phyloP scores from a whole-genome alignment of 64 coral and sea anemone genomes.

The Astreopora myriophthalma region DNA sequence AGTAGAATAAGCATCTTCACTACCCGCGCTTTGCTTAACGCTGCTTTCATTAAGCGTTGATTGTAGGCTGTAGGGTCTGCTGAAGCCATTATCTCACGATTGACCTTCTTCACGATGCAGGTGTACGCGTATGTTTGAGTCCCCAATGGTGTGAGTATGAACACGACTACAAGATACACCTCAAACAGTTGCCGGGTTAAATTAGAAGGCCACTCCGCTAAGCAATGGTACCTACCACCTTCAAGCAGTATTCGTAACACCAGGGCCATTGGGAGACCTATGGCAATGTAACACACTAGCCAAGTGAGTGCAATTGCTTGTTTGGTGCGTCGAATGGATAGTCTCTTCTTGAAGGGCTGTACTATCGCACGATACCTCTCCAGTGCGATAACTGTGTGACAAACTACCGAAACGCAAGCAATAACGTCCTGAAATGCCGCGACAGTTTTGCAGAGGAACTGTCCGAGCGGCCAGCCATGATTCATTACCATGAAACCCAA shows the following conservation, averaged over 20 bases:
- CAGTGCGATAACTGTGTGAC: constrained; percentile 80
- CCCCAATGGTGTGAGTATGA: constrained; percentile 45
- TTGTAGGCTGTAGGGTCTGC: neutral
- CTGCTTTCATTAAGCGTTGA: neutral
- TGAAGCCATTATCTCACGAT: constrained; percentile 27
- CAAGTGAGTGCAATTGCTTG: constrained; percentile 63
- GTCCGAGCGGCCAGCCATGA: constrained; percentile 78
- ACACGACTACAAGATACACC: constrained; percentile 60
- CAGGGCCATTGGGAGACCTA: constrained; percentile 52
- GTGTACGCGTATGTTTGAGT: constrained; percentile 80
- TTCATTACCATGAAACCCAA: constrained; percentile 46
- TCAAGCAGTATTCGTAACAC: neutral
- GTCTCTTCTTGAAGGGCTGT: constrained; percentile 73
- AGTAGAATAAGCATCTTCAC: constrained; percentile 79
- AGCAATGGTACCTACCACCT: neutral
- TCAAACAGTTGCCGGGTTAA: constrained; percentile 39
- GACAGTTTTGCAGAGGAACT: constrained; percentile 55
- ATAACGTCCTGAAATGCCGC: constrained; percentile 79
- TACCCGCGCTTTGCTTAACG: constrained; percentile 41
- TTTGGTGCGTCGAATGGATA: constrained; percentile 65
- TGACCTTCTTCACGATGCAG: constrained; percentile 55
- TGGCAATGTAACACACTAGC: constrained; percentile 61
- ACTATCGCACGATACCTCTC: constrained; percentile 89
- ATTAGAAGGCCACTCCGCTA: neutral
- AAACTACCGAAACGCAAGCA: constrained; percentile 72